Evolutionary conservation across 1,140 invertebrate species (phyloP), one percentile per base, ranked within the genome.

Genomic region (Drosophila sechellia): DNA sequence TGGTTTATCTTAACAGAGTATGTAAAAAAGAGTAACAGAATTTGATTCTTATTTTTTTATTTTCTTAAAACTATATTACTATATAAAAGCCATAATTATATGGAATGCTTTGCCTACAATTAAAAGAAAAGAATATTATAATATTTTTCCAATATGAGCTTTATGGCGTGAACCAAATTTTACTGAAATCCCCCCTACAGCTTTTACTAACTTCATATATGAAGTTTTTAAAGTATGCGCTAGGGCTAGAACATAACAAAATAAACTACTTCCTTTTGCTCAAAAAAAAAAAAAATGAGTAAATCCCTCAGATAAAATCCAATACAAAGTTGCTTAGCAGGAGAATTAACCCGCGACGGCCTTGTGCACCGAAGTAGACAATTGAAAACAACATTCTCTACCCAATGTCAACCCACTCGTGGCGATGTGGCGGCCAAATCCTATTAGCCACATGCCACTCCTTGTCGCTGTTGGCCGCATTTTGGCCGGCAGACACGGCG

Each of bases 371-470:
- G 27, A 56, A 86, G 73, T 81, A 70, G 79, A 79, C 77, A 86
- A 85, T 86, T 78, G 77, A 71, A 72, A 72, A 72, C 39, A 39
- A 50, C 60, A 68, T 68, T 68, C 52, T 25, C 64, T 60, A 46
- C 43, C 66, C 74, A 58, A 25, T 15, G 15, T 20, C 10, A 17
- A 4, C 22, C 45, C 66, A 65, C 56, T 74, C 53, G 68, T 35
- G 34, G 11, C 27, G 48, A 55, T 72, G 43, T 59, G 58, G 46
- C 66, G 46, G 70, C 57, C 57, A 86, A 86, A 86, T 86, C 81
- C 81, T 87, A 86, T 86, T 86, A 86, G 81, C 81, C 74, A 81
- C 81, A 81, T 78, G 83, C 75, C 81, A 78, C 54, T 87, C 75
- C 75, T 64, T 69, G 61, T 69, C 48, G 48, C 49, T 65, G 39